Evolutionary conservation across 2,888 invertebrate species (phyloP).

Genomic region (Odontomyia ornata): DNA sequence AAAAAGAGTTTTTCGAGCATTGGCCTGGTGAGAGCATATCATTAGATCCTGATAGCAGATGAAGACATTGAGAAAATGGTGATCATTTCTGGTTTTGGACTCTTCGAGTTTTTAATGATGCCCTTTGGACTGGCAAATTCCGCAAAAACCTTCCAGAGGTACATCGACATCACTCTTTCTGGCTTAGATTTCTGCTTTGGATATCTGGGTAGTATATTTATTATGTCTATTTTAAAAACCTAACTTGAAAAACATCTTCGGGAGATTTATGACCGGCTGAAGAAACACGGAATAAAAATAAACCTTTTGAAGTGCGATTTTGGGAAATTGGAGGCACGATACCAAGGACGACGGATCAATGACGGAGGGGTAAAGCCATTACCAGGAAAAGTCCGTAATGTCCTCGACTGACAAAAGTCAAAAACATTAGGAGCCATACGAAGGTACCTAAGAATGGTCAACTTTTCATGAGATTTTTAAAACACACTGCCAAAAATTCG

Average conservation of each 20-base stretch:
- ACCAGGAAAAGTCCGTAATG: not conserved
- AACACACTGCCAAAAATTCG: not conserved
- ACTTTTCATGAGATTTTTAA: not conserved
- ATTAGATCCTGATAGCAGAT: conserved; percentile 56
- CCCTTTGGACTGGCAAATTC: conserved; percentile 59
- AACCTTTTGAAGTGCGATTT: not conserved
- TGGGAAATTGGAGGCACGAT: not conserved
- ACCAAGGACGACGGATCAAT: not conserved
- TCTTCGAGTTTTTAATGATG: conserved; percentile 57
- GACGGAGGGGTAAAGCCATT: not conserved
- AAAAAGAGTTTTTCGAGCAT: conserved; percentile 54
- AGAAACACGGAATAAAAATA: not conserved
- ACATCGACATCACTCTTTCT: conserved; percentile 55
- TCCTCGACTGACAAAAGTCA: not conserved
- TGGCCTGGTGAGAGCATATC: conserved; percentile 55
- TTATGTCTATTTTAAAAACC: conserved; percentile 49
- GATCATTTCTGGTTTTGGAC: conserved; percentile 56
- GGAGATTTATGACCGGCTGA: not conserved
- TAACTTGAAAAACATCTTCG: not conserved
- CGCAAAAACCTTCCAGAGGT: conserved; percentile 57
- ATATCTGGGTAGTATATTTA: conserved; percentile 55
- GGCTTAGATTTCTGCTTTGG: conserved; percentile 52
- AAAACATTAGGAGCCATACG: not conserved
- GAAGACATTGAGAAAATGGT: conserved; percentile 55
- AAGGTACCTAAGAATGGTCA: not conserved